Evolutionary conservation across 2,888 invertebrate genomes (phyloP), one percentile per base, ranked within the genome.

Genomic region (Protonemura montana): DNA sequence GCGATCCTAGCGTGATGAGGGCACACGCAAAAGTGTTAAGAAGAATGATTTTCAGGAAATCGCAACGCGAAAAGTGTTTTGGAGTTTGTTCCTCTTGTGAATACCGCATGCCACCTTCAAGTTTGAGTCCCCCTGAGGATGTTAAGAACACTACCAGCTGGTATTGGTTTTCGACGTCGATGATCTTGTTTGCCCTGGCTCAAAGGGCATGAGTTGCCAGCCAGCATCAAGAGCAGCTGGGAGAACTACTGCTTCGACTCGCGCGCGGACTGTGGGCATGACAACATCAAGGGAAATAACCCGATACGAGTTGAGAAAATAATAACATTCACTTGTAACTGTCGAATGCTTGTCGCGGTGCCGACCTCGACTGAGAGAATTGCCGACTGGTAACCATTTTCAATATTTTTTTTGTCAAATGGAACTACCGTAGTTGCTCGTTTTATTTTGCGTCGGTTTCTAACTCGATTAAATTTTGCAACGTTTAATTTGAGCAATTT

Each of bases 201-300:
- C 59, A 59, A 59, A 59, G 59, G 59, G 59, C 59, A 21, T 21
- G 59, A 1, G 59, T 21, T 59, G 59, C 59, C 59, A 21, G 13
- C n/a, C n/a, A n/a, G n/a, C n/a, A n/a, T n/a, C 59, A 21, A 3
- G 59, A 59, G 59, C 35, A 35, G 35, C 35, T 6, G n/a, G n/a
- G 35, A 35, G 35, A 35, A 35, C 35, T 35, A 21, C 59, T 21
- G 2, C 59, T 59, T 59, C 16, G 21, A 59, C 59, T 21, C 59
- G 59, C 59, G 3, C 21, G 59, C 59, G 13, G 21, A 59, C 59
- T 21, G 6, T 59, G 13, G 59, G 59, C 59, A 59, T 59, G 59
- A 59, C 59, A 59, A 59, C 59, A 59, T 59, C 59, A 59, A 59
- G 59, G 59, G 59, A 59, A 59, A 59, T 59, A 59, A 59, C 59